Evolutionary conservation across 2,113 vertebrate species (phyloP).

Genomic region (Limnothrissa miodon): DNA sequence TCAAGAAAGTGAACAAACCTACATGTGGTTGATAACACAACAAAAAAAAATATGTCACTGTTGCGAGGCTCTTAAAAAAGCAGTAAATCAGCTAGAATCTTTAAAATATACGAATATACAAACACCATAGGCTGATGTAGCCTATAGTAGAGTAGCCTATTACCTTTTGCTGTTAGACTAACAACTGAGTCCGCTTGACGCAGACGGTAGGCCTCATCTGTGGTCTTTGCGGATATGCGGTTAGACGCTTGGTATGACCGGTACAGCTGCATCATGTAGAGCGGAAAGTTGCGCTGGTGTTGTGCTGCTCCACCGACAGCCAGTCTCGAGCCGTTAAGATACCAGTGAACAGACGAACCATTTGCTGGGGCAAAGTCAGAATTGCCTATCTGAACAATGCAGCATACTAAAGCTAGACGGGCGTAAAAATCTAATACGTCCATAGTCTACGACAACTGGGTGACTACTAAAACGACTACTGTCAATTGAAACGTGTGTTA

Average conservation of each 20-base stretch:
- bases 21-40: too few species aligned
- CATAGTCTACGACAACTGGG: neutral
- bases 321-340: neutral
- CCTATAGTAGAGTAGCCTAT: conserved; percentile 42
- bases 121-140: too few species aligned
- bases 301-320: conserved; percentile 33
- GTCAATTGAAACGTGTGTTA: neutral
- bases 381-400: neutral
- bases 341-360: neutral
- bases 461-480: neutral
- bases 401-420: neutral
- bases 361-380: neutral
- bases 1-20: neutral
- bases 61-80: neutral
- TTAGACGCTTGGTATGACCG: conserved; percentile 45
- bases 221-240: conserved; percentile 50
- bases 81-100: neutral
- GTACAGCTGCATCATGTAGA: conserved; percentile 85
- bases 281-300: conserved; percentile 59
- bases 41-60: neutral
- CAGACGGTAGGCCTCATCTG: conserved; percentile 33
- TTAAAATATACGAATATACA: neutral
- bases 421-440: neutral
- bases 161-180: conserved; percentile 78
- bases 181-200: conserved; percentile 71